These are phyloP conservation scores for Chaetophractus vellerosus DNA, from an alignment of 2,797 vertebrate genomes.

Conservation along the genomic window DNA sequence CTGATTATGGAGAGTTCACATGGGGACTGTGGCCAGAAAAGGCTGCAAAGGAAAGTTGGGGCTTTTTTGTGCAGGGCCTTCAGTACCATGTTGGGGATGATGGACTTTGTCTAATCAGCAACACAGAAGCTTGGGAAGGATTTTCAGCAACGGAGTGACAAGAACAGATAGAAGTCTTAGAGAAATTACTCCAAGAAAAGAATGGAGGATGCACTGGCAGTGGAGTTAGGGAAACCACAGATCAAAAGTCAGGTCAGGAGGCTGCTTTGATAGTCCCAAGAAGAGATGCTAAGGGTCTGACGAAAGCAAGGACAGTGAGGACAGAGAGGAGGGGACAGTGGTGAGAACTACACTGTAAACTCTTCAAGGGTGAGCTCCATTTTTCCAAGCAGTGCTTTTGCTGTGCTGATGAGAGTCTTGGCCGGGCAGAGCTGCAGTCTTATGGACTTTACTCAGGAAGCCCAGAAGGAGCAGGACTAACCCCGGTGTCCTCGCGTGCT, in stretches of 20 bases:
- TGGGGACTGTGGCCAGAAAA: neutral
- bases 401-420: accelerated
- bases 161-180: neutral
- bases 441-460: neutral
- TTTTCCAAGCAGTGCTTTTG: neutral
- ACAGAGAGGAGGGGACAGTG: neutral
- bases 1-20: accelerated
- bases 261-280: neutral
- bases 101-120: neutral
- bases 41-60: neutral
- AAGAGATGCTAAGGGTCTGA: neutral
- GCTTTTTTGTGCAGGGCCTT: neutral
- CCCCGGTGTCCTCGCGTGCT: conserved; percentile 96
- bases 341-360: neutral
- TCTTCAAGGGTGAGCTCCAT: neutral
- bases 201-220: neutral
- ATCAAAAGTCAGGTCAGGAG: neutral
- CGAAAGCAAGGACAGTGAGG: neutral
- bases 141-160: neutral
- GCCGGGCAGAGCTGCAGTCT: too few species aligned
- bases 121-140: neutral
- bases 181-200: neutral
- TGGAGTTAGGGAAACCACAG: neutral
- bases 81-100: accelerated
- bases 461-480: conserved; percentile 86